Percentiles rank a stretch among this genome's conserved stretches.
phyloP scores from a whole-genome alignment of 2,113 vertebrate genomes.

The Malurus cyaneus region DNA sequence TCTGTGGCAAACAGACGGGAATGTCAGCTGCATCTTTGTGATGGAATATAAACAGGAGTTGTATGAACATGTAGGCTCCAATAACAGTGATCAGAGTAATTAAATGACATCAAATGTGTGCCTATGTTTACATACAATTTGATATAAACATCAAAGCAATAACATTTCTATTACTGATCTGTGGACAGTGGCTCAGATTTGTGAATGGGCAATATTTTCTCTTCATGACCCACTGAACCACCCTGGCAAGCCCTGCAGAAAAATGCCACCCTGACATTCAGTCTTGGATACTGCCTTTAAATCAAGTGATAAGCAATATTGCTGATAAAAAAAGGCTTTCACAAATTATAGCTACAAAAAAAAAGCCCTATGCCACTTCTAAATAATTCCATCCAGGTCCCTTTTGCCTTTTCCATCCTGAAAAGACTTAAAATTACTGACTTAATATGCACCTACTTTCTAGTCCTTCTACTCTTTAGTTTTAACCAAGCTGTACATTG shows the following conservation, averaged over 20 bases:
- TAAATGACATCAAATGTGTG: background rate
- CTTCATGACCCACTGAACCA: background rate
- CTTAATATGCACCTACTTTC: background rate
- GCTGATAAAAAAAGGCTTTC: background rate
- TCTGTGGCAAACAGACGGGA: accelerated
- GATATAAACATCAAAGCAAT: background rate
- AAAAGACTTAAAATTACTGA: background rate
- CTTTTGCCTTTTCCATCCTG: background rate
- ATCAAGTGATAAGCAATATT: background rate
- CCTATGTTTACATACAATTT: background rate
- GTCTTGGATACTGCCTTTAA: background rate
- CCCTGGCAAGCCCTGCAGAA: background rate
- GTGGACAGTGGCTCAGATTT: background rate
- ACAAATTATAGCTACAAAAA: background rate
- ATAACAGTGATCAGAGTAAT: background rate
- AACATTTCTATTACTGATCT: background rate
- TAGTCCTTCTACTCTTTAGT: background rate
- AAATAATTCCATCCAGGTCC: background rate
- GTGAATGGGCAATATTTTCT: background rate
- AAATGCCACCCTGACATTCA: background rate
- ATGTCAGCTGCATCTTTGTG: background rate
- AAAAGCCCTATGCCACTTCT: background rate
- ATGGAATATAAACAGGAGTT: background rate
- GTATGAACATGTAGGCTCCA: background rate
- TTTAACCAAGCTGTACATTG: background rate